A percentile compares a stretch with the other conserved stretches of the same genome.
Evolutionary conservation across 2,113 vertebrate species (phyloP).

Genomic region (Gobio gobio): DNA sequence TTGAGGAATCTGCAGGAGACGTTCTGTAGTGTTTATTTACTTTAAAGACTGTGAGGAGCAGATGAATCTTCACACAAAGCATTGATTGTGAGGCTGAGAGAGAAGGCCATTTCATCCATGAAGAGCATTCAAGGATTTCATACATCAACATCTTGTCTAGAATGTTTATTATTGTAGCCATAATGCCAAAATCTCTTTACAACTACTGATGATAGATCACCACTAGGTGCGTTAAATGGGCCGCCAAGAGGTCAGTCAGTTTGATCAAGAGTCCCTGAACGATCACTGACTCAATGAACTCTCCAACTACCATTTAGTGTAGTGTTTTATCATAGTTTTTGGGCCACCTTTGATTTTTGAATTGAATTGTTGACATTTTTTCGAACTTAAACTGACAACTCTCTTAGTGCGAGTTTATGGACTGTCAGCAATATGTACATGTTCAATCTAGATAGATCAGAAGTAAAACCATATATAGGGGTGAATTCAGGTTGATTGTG

Average conservation of each 20-base stretch:
- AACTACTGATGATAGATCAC: constrained; percentile 43
- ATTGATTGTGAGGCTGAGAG: constrained; percentile 25
- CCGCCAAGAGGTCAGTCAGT: background rate
- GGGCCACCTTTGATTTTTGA: background rate
- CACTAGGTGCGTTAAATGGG: constrained; percentile 19
- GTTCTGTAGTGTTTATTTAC: constrained; percentile 39
- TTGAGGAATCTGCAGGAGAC: constrained; percentile 51
- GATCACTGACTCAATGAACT: background rate
- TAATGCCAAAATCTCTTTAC: constrained; percentile 20
- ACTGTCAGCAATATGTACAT: background rate
- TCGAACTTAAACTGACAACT: background rate
- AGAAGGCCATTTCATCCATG: constrained; percentile 13
- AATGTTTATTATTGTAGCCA: constrained; percentile 21
- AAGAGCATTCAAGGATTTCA: constrained; percentile 31
- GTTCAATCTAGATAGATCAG: background rate
- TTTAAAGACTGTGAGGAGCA: constrained; percentile 13
- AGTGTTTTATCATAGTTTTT: background rate
- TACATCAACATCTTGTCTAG: background rate
- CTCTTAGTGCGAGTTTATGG: background rate
- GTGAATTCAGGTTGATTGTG: too few relatives aligned
- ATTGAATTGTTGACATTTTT: background rate
- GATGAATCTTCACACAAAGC: constrained; percentile 36
- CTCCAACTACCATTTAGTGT: background rate
- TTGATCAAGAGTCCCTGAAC: background rate
- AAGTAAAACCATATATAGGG: background rate